phyloP scores from a whole-genome alignment of 2,888 invertebrate genomes.

The Megaustenia siamemsis region DNA sequence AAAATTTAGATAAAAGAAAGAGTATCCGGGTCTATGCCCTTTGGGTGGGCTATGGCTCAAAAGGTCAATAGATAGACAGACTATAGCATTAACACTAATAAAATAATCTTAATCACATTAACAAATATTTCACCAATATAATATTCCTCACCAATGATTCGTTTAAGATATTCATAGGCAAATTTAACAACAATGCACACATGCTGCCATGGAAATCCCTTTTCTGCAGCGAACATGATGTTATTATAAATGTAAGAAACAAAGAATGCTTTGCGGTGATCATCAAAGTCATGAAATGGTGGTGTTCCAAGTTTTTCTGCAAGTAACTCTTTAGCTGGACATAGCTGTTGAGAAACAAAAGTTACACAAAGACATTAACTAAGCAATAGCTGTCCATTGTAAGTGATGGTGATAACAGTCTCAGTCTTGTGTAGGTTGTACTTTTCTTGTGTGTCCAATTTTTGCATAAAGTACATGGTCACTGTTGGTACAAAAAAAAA shows the following conservation, averaged over 20 bases:
- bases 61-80: too few species aligned
- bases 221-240: conserved; percentile 53
- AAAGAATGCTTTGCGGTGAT: conserved; percentile 45
- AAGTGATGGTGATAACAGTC: too few species aligned
- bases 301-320: conserved; percentile 43
- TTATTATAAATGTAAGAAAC: conserved; percentile 54
- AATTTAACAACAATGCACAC: conserved; percentile 43
- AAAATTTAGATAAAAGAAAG: too few species aligned
- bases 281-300: conserved; percentile 38
- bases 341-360: conserved; percentile 10
- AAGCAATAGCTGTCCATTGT: too few species aligned
- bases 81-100: too few species aligned
- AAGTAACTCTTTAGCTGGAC: conserved; percentile 45
- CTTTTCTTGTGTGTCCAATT: too few species aligned
- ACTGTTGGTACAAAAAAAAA: too few species aligned
- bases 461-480: too few species aligned
- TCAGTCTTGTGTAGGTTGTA: too few species aligned
- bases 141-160: conserved; percentile 32
- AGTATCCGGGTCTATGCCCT: too few species aligned
- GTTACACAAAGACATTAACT: too few species aligned
- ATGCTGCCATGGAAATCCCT: conserved; percentile 57
- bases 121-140: not conserved
- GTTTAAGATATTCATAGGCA: conserved; percentile 49
- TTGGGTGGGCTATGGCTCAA: too few species aligned
- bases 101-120: not conserved